phyloP scores from a whole-genome alignment of 2,888 invertebrate genomes.

The Eledone cirrhosa region DNA sequence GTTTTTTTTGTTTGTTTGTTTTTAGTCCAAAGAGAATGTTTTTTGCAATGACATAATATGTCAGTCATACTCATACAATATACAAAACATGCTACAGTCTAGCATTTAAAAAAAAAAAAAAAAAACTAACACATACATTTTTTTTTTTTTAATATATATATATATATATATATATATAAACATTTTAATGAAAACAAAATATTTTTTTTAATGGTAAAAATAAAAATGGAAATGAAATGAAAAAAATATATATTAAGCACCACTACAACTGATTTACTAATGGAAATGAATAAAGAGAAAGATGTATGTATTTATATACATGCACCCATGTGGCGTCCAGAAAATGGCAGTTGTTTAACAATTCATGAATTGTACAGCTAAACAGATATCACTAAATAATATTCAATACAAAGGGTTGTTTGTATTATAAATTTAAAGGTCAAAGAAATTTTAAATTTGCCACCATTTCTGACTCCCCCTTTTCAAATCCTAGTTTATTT shows the following conservation, averaged over 20 bases:
- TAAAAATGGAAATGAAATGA: background rate
- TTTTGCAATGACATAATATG: background rate
- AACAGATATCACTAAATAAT: too few relatives aligned
- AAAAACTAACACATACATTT: background rate
- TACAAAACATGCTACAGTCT: constrained; percentile 17
- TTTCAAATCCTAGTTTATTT: too few relatives aligned
- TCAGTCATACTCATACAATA: constrained; percentile 10
- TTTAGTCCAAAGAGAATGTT: constrained; percentile 10
- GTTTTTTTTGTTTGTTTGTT: too few relatives aligned
- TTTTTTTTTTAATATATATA: background rate
- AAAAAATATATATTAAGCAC: constrained; percentile 1
- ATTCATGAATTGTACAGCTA: too few relatives aligned
- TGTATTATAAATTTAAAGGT: too few relatives aligned
- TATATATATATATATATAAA: background rate
- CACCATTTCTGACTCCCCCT: too few relatives aligned
- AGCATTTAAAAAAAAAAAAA: background rate
- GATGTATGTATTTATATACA: too few relatives aligned
- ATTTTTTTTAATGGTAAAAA: background rate
- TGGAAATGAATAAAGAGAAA: background rate
- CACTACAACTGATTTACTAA: constrained; percentile 17
- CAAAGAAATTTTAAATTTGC: too few relatives aligned
- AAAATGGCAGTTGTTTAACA: too few relatives aligned
- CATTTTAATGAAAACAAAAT: background rate
- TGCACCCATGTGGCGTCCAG: too few relatives aligned
- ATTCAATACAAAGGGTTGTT: too few relatives aligned